phyloP scores from a whole-genome alignment of 2,113 vertebrate genomes.

The Athene noctua region DNA sequence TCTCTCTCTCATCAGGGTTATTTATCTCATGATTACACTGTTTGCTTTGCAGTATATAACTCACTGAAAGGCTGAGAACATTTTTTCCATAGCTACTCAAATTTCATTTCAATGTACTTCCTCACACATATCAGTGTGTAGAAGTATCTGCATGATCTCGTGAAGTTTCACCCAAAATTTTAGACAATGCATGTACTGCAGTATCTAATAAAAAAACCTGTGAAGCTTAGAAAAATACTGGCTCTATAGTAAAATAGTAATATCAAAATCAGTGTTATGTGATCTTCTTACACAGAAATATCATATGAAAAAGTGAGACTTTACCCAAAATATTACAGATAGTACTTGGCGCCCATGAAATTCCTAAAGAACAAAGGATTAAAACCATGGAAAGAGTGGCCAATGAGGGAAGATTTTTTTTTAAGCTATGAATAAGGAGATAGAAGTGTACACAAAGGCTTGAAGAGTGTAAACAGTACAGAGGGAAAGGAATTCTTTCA shows the following conservation, averaged over 20 bases:
- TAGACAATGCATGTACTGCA: not conserved
- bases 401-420: constrained; percentile 30
- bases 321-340: not conserved
- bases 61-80: not conserved
- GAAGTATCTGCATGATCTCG: not conserved
- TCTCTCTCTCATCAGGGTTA: not conserved
- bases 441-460: constrained; percentile 63
- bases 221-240: not conserved
- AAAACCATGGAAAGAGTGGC: constrained; percentile 22
- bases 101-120: not conserved
- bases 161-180: not conserved
- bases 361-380: constrained; percentile 60
- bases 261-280: not conserved
- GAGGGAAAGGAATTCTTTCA: constrained; percentile 55
- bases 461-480: constrained; percentile 53
- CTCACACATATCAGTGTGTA: not conserved
- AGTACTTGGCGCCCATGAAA: not conserved
- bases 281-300: not conserved
- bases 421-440: constrained; percentile 45
- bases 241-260: not conserved
- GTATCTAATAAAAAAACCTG: not conserved
- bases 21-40: not conserved
- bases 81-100: not conserved
- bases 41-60: constrained; percentile 32
- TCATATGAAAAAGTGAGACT: not conserved